phyloP scores from a whole-genome alignment of 2,888 invertebrate species.

The Apamea monoglypha region DNA sequence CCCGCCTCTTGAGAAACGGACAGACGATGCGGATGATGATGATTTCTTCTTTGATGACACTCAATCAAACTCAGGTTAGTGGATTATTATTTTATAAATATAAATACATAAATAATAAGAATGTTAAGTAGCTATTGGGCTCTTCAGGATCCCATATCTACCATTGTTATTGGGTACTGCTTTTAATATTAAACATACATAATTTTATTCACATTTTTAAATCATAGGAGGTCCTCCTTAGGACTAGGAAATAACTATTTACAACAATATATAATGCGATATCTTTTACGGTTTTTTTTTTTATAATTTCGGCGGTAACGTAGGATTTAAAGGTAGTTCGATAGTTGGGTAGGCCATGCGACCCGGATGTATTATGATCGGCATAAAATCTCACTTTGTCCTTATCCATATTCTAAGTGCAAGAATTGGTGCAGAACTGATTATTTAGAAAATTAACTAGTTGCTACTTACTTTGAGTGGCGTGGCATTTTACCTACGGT shows the following conservation, averaged over 20 bases:
- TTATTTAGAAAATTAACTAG: not conserved
- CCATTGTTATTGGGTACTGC: not conserved
- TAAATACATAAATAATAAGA: not conserved
- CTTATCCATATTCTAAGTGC: not conserved
- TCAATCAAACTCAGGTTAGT: conserved; percentile 84
- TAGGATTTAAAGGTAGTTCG: not conserved
- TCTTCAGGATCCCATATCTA: not conserved
- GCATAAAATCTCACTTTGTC: not conserved
- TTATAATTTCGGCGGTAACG: not conserved
- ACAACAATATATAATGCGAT: not conserved
- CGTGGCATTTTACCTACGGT: not conserved
- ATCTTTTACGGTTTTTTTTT: not conserved
- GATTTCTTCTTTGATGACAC: conserved; percentile 87
- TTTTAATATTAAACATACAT: not conserved
- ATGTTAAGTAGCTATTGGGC: not conserved
- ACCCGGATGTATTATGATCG: not conserved
- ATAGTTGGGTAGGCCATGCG: not conserved
- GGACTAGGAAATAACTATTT: not conserved
- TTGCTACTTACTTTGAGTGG: not conserved
- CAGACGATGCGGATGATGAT: conserved; percentile 84
- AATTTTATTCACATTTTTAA: not conserved
- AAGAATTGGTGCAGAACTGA: not conserved
- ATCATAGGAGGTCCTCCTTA: no score
- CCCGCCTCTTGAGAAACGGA: conserved; percentile 79
- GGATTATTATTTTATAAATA: not conserved